Conservation (phyloP, 2,888 invertebrate species). For the Ptycholaimellus sp. region DNA sequence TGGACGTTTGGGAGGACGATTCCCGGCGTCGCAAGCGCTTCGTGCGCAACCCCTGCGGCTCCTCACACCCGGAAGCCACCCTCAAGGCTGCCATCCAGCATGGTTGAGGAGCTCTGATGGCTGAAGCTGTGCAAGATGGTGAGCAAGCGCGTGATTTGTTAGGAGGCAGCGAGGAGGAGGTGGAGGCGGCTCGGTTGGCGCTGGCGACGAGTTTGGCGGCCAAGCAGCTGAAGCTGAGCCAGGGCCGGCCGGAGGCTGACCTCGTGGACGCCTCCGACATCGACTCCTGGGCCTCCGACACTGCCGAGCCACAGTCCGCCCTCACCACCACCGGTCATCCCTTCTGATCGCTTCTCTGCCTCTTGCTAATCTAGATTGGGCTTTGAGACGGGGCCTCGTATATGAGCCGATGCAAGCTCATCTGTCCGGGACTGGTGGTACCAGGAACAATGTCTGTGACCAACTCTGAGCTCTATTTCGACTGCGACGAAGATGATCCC, state of each 20-base stretch:
- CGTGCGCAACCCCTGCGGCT: slow-evolving; percentile 76
- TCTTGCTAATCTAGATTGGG: neutral
- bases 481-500: slow-evolving; percentile 86
- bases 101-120: slow-evolving; percentile 23
- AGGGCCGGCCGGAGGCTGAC: slow-evolving; percentile 44
- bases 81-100: slow-evolving; percentile 53
- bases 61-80: slow-evolving; percentile 62
- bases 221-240: slow-evolving; percentile 36
- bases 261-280: slow-evolving; percentile 80
- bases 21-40: slow-evolving; percentile 74
- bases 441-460: slow-evolving; percentile 90
- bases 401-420: slow-evolving; percentile 30
- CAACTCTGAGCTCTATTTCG: slow-evolving; percentile 88
- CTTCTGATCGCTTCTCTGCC: too few species aligned
- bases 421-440: slow-evolving; percentile 33
- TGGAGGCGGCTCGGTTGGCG: slow-evolving; percentile 72
- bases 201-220: slow-evolving; percentile 70
- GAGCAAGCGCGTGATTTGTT: slow-evolving; percentile 6
- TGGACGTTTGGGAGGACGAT: slow-evolving; percentile 99
- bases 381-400: slow-evolving; percentile 34
- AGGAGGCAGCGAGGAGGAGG: slow-evolving; percentile 65
- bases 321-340: too few species aligned
- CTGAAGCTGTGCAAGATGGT: slow-evolving; percentile 4
- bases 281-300: slow-evolving; percentile 30
- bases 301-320: too few species aligned